phyloP scores from a whole-genome alignment of 1,140 invertebrate species.

The Ylistrum balloti region DNA sequence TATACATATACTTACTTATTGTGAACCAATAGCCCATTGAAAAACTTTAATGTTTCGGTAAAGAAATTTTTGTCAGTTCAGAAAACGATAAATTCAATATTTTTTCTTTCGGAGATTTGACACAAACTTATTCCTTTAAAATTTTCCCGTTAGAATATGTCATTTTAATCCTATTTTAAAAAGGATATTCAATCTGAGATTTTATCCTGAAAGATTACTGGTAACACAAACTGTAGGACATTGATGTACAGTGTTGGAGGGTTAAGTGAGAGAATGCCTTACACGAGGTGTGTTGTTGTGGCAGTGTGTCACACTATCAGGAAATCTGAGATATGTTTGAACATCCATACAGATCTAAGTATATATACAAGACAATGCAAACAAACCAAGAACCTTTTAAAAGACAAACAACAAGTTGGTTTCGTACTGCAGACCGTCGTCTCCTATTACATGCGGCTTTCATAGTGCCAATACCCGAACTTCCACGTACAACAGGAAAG shows the following conservation, averaged over 20 bases:
- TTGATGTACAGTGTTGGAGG: neutral
- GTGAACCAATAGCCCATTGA: neutral
- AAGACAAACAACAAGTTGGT: neutral
- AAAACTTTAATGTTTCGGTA: too few relatives aligned
- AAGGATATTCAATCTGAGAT: neutral
- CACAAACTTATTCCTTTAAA: neutral
- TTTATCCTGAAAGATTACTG: too few relatives aligned
- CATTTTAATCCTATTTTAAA: too few relatives aligned
- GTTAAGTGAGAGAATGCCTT: neutral
- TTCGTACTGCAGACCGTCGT: neutral
- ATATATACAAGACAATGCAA: neutral
- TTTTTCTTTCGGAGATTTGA: neutral
- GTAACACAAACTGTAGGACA: slow-evolving; percentile 3
- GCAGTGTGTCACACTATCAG: neutral
- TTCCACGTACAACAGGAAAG: neutral
- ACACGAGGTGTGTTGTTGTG: neutral
- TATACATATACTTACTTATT: neutral
- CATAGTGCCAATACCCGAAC: neutral
- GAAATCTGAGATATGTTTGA: slow-evolving; percentile 1
- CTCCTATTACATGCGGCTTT: neutral
- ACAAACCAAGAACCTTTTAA: neutral
- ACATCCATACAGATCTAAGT: neutral
- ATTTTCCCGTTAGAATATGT: neutral
- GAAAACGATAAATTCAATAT: neutral
- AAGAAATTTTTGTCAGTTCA: neutral